A percentile compares a stretch with the other conserved stretches of the same genome.
Evolutionary conservation across 2,113 vertebrate species (phyloP).

Genomic region (Paralichthys olivaceus): DNA sequence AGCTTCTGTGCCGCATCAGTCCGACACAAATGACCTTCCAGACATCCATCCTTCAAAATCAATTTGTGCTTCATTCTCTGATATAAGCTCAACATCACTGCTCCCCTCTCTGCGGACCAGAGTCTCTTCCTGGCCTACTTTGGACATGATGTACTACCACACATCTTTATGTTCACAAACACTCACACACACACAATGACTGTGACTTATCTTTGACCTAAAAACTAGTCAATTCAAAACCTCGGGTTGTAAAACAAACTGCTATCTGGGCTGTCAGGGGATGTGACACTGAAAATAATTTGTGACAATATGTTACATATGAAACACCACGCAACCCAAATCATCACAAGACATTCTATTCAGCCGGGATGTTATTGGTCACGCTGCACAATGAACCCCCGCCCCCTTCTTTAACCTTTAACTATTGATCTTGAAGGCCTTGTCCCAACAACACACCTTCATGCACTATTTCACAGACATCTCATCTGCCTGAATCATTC

Average conservation of each 20-base stretch:
- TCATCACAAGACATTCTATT: not conserved
- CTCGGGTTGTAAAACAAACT: not conserved
- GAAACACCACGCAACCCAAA: not conserved
- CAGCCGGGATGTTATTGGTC: not conserved
- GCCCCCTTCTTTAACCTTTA: not conserved
- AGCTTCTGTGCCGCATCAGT: not conserved
- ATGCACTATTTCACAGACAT: constrained; percentile 40
- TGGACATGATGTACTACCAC: not conserved
- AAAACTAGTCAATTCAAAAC: constrained; percentile 5
- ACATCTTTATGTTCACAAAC: too few species aligned
- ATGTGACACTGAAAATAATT: not conserved
- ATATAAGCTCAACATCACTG: constrained; percentile 39
- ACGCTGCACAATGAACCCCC: not conserved
- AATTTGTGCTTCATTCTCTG: constrained; percentile 31
- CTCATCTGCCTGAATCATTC: constrained; percentile 13
- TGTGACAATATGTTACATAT: not conserved
- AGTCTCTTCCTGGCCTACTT: constrained; percentile 42
- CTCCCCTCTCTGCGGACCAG: constrained; percentile 4
- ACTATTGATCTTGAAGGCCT: constrained; percentile 31
- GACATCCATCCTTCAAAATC: constrained; percentile 50
- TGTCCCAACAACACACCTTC: constrained; percentile 30
- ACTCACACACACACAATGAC: not conserved
- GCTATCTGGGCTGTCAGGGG: not conserved
- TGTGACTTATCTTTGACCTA: constrained; percentile 33
- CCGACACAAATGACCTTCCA: constrained; percentile 32